These are phyloP conservation scores for Drepana falcataria DNA, from an alignment of 2,888 invertebrate genomes.

Conservation along the genomic window DNA sequence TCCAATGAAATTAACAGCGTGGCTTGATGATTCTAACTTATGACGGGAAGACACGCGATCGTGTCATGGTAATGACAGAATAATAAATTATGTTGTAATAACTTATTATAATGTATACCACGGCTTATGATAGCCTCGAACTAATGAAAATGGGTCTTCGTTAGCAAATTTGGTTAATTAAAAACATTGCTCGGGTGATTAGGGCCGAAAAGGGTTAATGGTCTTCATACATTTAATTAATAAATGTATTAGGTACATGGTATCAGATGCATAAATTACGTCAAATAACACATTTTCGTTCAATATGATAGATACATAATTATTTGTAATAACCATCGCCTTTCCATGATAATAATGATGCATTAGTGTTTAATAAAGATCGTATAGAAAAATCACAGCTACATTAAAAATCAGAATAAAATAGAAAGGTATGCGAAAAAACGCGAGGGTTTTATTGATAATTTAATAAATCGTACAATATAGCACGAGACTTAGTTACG, in stretches of 20 bases:
- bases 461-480: too few relatives aligned
- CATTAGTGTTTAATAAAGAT: too few relatives aligned
- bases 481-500: too few relatives aligned
- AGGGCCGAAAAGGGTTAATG: constrained; percentile 50
- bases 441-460: too few relatives aligned
- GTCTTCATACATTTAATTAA: not conserved
- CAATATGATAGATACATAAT: not conserved
- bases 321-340: too few relatives aligned
- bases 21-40: constrained; percentile 62
- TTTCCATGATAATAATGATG: too few relatives aligned
- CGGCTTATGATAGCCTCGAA: constrained; percentile 50
- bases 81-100: constrained; percentile 77
- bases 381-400: too few relatives aligned
- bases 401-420: too few relatives aligned
- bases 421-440: too few relatives aligned
- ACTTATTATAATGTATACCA: constrained; percentile 71
- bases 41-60: constrained; percentile 66
- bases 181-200: constrained; percentile 39
- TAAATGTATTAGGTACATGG: not conserved
- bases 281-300: not conserved
- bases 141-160: constrained; percentile 54
- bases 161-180: constrained; percentile 67
- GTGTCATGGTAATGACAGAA: constrained; percentile 73
- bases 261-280: not conserved
- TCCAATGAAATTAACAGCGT: constrained; percentile 70